Conservation (phyloP, 2,888 invertebrate genomes). For the Drosophila rellima region DNA sequence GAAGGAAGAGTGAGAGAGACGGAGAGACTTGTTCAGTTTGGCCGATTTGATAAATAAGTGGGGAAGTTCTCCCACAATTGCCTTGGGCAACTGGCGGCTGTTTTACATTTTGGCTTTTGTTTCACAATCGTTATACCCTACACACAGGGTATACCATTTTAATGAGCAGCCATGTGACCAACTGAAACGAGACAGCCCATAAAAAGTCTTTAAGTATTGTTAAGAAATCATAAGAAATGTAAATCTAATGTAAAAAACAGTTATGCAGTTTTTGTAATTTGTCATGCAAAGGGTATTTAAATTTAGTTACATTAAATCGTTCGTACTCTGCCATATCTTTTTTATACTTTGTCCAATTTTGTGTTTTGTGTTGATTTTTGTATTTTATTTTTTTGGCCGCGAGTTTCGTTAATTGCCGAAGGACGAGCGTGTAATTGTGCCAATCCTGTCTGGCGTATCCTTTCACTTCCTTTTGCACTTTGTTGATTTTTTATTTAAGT, state of each 20-base stretch:
- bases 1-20: background rate
- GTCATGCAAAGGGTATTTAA: constrained; percentile 11
- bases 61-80: constrained; percentile 39
- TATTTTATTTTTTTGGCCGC: constrained; percentile 23
- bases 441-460: constrained; percentile 56
- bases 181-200: background rate
- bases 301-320: too few species aligned
- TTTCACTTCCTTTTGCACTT: constrained; percentile 7
- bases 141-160: background rate
- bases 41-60: constrained; percentile 78
- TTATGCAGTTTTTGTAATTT: background rate
- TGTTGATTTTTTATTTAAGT: constrained; percentile 27
- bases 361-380: constrained; percentile 30
- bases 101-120: constrained; percentile 46
- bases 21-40: background rate
- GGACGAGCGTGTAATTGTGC: constrained; percentile 74
- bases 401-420: constrained; percentile 72
- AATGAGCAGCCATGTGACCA: background rate
- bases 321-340: background rate
- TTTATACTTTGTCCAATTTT: constrained; percentile 17
- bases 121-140: constrained; percentile 5
- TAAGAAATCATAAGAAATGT: background rate
- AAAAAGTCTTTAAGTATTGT: background rate
- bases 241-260: background rate
- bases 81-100: constrained; percentile 40